Percentiles rank a stretch among this genome's conserved stretches.
phyloP scores from a whole-genome alignment of 2,113 vertebrate genomes.

The Rhegmatorhina hoffmannsi region DNA sequence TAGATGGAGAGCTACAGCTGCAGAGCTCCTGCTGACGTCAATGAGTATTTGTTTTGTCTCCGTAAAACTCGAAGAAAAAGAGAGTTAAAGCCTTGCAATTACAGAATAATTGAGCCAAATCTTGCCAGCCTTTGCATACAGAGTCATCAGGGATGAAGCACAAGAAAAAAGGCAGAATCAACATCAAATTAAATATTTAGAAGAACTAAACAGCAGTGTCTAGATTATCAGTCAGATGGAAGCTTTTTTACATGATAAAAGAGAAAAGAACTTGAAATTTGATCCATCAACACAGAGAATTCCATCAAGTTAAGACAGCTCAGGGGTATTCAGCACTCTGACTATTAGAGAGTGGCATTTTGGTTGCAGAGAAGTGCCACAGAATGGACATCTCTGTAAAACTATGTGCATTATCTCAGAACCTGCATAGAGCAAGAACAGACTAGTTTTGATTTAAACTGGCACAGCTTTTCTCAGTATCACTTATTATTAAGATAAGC shows the following conservation, averaged over 20 bases:
- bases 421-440: neutral
- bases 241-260: neutral
- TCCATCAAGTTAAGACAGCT: neutral
- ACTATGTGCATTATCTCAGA: neutral
- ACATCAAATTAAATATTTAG: constrained; percentile 15
- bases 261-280: neutral
- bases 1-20: neutral
- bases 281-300: neutral
- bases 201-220: neutral
- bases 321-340: neutral
- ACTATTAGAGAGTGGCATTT: neutral
- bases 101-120: neutral
- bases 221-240: neutral
- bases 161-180: neutral
- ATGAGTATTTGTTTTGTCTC: constrained; percentile 26
- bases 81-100: constrained; percentile 35
- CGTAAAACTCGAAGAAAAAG: constrained; percentile 17
- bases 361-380: neutral
- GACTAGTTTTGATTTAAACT: neutral
- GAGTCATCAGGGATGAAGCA: constrained; percentile 5
- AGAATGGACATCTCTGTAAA: neutral
- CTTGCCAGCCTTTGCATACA: neutral
- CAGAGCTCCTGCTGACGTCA: constrained; percentile 39
- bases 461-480: neutral
- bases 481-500: neutral